phyloP scores from a whole-genome alignment of 2,113 vertebrate genomes.

The Syngnathus typhle region DNA sequence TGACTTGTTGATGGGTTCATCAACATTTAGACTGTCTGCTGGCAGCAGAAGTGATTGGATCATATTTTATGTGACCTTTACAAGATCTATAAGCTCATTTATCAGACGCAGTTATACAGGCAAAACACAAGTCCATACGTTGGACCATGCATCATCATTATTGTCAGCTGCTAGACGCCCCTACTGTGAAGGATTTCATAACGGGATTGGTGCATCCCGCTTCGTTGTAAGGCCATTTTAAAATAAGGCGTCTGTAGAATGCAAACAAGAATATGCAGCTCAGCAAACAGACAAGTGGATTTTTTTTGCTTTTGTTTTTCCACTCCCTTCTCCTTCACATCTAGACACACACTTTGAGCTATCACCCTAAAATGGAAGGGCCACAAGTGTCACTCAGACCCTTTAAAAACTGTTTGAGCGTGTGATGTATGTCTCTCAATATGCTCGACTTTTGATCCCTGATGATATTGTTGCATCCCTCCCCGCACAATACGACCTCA shows the following conservation, averaged over 20 bases:
- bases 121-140: constrained; percentile 27
- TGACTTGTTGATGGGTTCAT: constrained; percentile 44
- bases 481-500: constrained; percentile 40
- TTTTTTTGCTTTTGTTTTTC: constrained; percentile 13
- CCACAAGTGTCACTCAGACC: constrained; percentile 15
- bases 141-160: constrained; percentile 41
- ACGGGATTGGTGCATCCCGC: constrained; percentile 22
- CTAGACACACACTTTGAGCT: constrained; percentile 21
- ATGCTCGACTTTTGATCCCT: constrained; percentile 41
- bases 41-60: constrained; percentile 45
- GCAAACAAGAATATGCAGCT: constrained; percentile 25
- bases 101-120: constrained; percentile 43
- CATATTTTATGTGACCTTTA: constrained; percentile 54
- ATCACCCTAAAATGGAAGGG: constrained; percentile 17
- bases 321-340: constrained; percentile 6
- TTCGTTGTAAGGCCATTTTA: constrained; percentile 27
- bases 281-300: constrained; percentile 19
- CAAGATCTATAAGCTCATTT: constrained; percentile 30
- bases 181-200: constrained; percentile 31
- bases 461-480: constrained; percentile 41
- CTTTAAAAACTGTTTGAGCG: constrained; percentile 23
- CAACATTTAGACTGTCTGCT: constrained; percentile 31
- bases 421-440: constrained; percentile 47
- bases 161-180: constrained; percentile 24
- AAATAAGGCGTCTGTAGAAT: constrained; percentile 19